A percentile compares a stretch with the other conserved stretches of the same genome.
These are phyloP conservation scores for Pipistrellus pipistrellus DNA, from an alignment of 2,797 vertebrate species.

Conservation along the genomic window DNA sequence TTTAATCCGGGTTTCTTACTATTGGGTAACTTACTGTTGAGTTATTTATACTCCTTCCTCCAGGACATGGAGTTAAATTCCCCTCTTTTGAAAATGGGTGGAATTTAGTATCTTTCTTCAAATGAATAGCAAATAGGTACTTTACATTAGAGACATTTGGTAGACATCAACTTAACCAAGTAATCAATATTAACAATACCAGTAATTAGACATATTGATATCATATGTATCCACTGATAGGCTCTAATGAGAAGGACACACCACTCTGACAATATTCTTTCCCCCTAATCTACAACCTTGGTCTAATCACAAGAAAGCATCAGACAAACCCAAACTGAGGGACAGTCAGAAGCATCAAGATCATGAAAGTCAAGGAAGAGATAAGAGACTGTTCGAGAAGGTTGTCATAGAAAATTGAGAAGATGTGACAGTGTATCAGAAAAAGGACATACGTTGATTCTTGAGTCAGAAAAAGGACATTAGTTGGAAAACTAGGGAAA, in stretches of 20 bases:
- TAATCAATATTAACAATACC: neutral
- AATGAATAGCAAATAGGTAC: neutral
- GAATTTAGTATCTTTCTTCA: neutral
- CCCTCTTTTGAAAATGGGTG: neutral
- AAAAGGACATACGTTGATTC: neutral
- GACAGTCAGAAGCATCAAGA: neutral
- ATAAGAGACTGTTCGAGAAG: neutral
- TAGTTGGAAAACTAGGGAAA: slow-evolving; percentile 17
- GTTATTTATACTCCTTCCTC: neutral
- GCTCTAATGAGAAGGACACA: neutral
- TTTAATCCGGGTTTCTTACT: neutral
- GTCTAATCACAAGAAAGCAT: neutral
- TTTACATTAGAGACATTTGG: neutral
- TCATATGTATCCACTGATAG: neutral
- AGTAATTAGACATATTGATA: neutral
- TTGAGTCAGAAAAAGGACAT: neutral
- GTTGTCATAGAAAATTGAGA: neutral
- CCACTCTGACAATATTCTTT: neutral
- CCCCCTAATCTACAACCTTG: neutral
- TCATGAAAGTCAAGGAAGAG: neutral
- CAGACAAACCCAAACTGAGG: slow-evolving; percentile 3
- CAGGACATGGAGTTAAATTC: neutral
- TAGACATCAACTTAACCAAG: neutral
- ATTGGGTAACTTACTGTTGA: neutral
- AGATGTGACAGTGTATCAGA: neutral